phyloP scores from a whole-genome alignment of 2,113 vertebrate genomes.

The Xenopus laevis region DNA sequence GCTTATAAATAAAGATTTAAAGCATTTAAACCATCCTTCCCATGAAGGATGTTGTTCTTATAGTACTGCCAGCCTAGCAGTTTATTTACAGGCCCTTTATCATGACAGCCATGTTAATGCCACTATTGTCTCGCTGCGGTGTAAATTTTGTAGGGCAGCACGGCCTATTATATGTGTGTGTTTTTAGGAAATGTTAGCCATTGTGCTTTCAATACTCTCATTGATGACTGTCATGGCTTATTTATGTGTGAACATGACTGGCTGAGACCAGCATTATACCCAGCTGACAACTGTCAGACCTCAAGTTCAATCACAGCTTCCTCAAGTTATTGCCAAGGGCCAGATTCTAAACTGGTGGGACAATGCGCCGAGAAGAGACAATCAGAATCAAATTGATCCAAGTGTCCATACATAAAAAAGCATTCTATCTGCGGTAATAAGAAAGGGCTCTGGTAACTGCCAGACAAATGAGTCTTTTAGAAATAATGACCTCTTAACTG shows the following conservation, averaged over 20 bases:
- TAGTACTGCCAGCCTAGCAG: too few relatives aligned
- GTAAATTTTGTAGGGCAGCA: too few relatives aligned
- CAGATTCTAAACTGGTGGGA: slow-evolving; percentile 58
- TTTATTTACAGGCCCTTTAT: not conserved
- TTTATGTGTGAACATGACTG: slow-evolving; percentile 64
- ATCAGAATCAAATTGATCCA: slow-evolving; percentile 62
- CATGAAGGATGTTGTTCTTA: too few relatives aligned
- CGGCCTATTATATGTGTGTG: slow-evolving; percentile 53
- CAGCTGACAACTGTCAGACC: slow-evolving; percentile 64
- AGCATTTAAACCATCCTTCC: too few relatives aligned
- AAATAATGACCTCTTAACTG: slow-evolving; percentile 17
- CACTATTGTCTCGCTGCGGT: too few relatives aligned
- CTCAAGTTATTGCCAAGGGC: slow-evolving; percentile 60
- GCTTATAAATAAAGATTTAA: too few relatives aligned
- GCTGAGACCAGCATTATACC: slow-evolving; percentile 61
- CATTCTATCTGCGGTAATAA: slow-evolving; percentile 59
- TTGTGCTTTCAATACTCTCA: slow-evolving; percentile 58
- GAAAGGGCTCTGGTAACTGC: slow-evolving; percentile 47
- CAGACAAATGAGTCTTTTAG: slow-evolving; percentile 20
- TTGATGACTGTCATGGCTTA: slow-evolving; percentile 61
- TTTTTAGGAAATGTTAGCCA: slow-evolving; percentile 56
- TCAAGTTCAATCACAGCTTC: slow-evolving; percentile 62
- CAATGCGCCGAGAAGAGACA: slow-evolving; percentile 59
- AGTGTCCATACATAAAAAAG: slow-evolving; percentile 57
- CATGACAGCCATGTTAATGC: too few relatives aligned